A percentile compares a stretch with the other conserved stretches of the same genome.
Conservation (phyloP, 2,888 invertebrate genomes). For the Mylabris sibirica region DNA sequence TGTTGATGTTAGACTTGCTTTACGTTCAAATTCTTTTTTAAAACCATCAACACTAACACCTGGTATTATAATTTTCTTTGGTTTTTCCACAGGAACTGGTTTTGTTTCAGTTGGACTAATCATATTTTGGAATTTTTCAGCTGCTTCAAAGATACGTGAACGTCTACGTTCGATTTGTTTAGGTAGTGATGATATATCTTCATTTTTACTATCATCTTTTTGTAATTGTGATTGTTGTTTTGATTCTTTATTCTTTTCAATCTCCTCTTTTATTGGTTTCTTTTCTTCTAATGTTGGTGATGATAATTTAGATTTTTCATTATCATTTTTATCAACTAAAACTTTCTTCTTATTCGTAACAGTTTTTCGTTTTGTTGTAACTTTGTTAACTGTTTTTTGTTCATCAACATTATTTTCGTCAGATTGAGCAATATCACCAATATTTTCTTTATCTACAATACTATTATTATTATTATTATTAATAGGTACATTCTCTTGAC, state of each 20-base stretch:
- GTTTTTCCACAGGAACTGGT: conserved; percentile 63
- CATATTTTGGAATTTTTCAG: conserved; percentile 73
- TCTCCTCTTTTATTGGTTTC: conserved; percentile 37
- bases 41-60: conserved; percentile 85
- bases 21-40: conserved; percentile 85
- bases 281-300: conserved; percentile 24
- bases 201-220: conserved; percentile 41
- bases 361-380: conserved; percentile 52
- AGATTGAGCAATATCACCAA: conserved; percentile 39
- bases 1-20: conserved; percentile 69
- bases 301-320: conserved; percentile 36
- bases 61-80: conserved; percentile 83
- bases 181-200: conserved; percentile 47
- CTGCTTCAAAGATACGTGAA: conserved; percentile 74
- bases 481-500: conserved; percentile 53
- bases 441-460: conserved; percentile 51
- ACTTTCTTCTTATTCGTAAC: conserved; percentile 54
- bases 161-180: conserved; percentile 68
- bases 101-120: conserved; percentile 56
- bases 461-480: conserved; percentile 12
- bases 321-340: conserved; percentile 57
- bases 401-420: conserved; percentile 43
- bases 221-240: conserved; percentile 39
- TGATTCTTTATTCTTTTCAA: conserved; percentile 37
- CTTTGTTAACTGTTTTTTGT: conserved; percentile 45